phyloP scores from a whole-genome alignment of 2,888 invertebrate genomes.

The Synanthedon myopaeformis region DNA sequence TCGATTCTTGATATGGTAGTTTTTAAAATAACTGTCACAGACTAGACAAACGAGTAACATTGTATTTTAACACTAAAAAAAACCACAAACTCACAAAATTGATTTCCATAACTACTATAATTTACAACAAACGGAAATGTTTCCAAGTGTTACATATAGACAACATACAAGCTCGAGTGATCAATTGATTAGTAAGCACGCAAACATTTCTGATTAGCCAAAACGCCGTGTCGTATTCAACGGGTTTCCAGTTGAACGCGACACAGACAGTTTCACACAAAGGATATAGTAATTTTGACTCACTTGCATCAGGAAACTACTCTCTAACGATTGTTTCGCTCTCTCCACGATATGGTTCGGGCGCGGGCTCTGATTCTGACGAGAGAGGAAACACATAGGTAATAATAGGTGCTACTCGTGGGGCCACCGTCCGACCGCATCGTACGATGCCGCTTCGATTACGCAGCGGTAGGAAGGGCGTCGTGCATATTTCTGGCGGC shows the following conservation, averaged over 20 bases:
- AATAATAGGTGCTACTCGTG: slow-evolving; percentile 6
- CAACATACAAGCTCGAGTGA: background rate
- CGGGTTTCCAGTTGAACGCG: slow-evolving; percentile 21
- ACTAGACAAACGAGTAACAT: no score
- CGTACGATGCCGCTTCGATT: background rate
- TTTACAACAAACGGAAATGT: no score
- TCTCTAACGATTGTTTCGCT: slow-evolving; percentile 66
- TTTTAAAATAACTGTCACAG: no score
- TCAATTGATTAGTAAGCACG: background rate
- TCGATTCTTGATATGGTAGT: no score
- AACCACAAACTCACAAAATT: no score
- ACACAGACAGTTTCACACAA: slow-evolving; percentile 17
- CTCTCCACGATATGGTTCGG: slow-evolving; percentile 67
- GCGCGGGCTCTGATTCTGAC: slow-evolving; percentile 66
- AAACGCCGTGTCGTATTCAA: slow-evolving; percentile 23
- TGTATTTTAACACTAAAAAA: no score
- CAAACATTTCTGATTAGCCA: slow-evolving; percentile 8
- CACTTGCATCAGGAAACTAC: slow-evolving; percentile 67
- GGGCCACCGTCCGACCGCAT: background rate
- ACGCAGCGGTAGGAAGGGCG: slow-evolving; percentile 14
- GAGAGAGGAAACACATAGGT: slow-evolving; percentile 49
- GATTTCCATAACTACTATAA: no score
- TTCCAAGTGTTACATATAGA: no score
- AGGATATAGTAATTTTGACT: slow-evolving; percentile 38
- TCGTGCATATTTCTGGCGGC: slow-evolving; percentile 47